Conservation (phyloP, 2,888 invertebrate species). For the Timema podura region DNA sequence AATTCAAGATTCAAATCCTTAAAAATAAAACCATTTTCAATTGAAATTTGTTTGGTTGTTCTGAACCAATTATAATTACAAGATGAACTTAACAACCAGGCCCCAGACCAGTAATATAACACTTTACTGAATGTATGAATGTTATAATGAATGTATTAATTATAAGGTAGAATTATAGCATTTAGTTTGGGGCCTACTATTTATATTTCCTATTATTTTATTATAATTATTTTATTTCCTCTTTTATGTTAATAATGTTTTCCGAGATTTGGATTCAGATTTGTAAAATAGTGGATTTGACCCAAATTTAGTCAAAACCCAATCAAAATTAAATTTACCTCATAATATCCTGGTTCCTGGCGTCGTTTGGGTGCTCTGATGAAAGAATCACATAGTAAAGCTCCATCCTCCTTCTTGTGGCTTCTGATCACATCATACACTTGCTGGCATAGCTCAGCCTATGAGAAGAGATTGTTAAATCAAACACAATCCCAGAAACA, state of each 20-base stretch:
- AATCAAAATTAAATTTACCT: slow-evolving; percentile 43
- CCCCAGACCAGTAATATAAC: too few species aligned
- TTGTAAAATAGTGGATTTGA: neutral
- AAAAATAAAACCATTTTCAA: too few species aligned
- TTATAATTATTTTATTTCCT: neutral
- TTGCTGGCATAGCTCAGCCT: slow-evolving; percentile 85
- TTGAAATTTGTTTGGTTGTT: too few species aligned
- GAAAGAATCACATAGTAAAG: slow-evolving; percentile 86
- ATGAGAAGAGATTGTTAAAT: slow-evolving; percentile 36
- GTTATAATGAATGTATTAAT: neutral
- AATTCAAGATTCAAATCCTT: too few species aligned
- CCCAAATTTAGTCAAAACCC: slow-evolving; percentile 14
- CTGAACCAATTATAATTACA: too few species aligned
- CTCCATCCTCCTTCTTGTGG: slow-evolving; percentile 88
- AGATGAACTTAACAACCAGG: too few species aligned
- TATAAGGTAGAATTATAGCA: neutral
- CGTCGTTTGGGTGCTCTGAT: slow-evolving; percentile 91
- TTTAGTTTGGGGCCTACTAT: neutral
- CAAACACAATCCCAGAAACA: too few species aligned
- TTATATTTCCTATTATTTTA: neutral
- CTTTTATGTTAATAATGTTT: too few species aligned
- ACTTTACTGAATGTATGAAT: too few species aligned
- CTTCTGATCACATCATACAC: slow-evolving; percentile 88
- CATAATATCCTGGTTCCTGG: slow-evolving; percentile 87
- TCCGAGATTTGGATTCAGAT: too few species aligned